Percentiles rank a stretch among this genome's conserved stretches.
Conservation (phyloP, 2,888 invertebrate genomes). For the Hirtodrosophila confusa region DNA sequence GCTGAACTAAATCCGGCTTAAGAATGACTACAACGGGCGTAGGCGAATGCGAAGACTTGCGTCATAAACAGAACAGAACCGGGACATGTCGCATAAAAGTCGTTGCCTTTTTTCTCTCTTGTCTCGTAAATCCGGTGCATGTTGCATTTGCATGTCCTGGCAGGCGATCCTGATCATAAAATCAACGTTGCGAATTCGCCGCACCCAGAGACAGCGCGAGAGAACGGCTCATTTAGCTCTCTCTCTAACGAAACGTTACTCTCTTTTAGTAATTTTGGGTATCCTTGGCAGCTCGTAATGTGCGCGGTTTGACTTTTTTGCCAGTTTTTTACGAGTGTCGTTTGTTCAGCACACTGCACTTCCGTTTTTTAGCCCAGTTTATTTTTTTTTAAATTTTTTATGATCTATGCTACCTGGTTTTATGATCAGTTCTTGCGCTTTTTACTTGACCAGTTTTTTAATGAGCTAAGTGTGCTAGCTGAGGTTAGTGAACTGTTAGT, state of each 20-base stretch:
- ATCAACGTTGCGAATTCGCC: conserved; percentile 59
- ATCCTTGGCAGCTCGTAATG: conserved; percentile 56
- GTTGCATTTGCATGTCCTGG: conserved; percentile 52
- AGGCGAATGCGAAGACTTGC: conserved; percentile 46
- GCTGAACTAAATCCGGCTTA: conserved; percentile 79
- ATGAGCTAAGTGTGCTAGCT: neutral
- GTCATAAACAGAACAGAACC: conserved; percentile 64
- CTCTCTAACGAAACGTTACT: neutral
- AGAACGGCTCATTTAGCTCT: neutral
- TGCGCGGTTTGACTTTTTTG: conserved; percentile 76
- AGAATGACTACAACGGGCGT: conserved; percentile 54
- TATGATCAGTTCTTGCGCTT: conserved; percentile 32
- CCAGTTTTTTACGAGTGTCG: conserved; percentile 50
- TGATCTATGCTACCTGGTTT: conserved; percentile 41
- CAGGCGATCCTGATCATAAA: conserved; percentile 17
- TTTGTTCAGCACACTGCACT: conserved; percentile 36
- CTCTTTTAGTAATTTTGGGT: conserved; percentile 1
- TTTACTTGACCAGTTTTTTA: conserved; percentile 52
- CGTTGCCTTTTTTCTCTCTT: conserved; percentile 11
- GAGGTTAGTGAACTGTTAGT: conserved; percentile 48
- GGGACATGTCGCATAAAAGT: neutral
- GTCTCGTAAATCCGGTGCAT: conserved; percentile 20
- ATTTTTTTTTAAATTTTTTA: conserved; percentile 14
- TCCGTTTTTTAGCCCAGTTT: conserved; percentile 62
- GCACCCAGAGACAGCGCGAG: conserved; percentile 20